Base-by-base conservation (phyloP, 2,888 invertebrate genomes). In the Phalangium opilio region DNA sequence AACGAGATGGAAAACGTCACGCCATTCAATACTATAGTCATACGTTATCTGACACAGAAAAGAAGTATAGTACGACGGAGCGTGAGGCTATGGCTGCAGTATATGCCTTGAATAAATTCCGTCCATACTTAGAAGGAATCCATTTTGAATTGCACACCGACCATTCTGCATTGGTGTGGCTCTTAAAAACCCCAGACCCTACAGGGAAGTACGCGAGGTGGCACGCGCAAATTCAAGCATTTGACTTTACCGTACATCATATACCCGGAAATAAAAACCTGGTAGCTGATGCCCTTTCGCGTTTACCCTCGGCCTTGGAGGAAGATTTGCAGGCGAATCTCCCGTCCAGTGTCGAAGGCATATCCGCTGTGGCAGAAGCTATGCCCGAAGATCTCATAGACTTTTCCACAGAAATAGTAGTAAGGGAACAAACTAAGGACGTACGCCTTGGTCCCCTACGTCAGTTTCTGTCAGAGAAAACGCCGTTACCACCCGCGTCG, bases 151-250 rank as follows among this genome's bases (percentile, higher is more conserved):
- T 70, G 0, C 50, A 61, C 3, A 68, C 67, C 0, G 71, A 71
- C 49, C 71, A 70, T 47, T 63, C 67, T 48, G 65, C 70, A 0
- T 56, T 73, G 32, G 64, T 66, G 60, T 72, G 68, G 66, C 51
- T 72, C 5, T 51, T 66, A 50, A 55, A 58, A 0, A 34, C 67
- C 4, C 66, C 67, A 50, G 59, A 67, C 7, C 64, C 64, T 0
- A 59, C 61, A n/a, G 67, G 67, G 11, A 50, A 69, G 33, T 51
- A 72, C 0, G 64, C 63, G 0, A 52, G 70, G 35, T 72, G 70
- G 71, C 64, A 65, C 1, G 41, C 70, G 7, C 49, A 56, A 11
- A 48, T 71, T 1, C 64, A 67, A 52, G 50, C 58, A 2, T 68
- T 60, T 49, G 59, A 67, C 32, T 49, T 68, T 3, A 53, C 59